Evolutionary conservation across 64 coral and sea anemone species (phyloP).

Genomic region (Stichodactyla mertensii): DNA sequence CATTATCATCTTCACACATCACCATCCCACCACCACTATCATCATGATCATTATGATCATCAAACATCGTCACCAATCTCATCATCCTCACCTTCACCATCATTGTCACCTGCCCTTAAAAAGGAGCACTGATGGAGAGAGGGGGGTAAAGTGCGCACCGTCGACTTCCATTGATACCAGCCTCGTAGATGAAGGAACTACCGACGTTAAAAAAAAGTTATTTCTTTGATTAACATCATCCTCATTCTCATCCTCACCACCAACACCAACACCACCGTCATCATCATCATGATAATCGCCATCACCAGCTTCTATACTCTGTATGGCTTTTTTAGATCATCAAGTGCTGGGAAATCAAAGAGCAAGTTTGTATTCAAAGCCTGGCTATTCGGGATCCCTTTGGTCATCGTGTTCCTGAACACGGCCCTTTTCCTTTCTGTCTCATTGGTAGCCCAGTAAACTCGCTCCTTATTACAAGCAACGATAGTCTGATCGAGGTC

Average conservation of each 20-base stretch:
- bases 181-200: too few relatives aligned
- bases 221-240: too few relatives aligned
- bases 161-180: too few relatives aligned
- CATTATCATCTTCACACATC: not conserved
- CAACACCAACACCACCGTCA: not conserved
- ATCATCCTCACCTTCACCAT: not conserved
- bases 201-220: too few relatives aligned
- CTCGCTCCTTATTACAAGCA: conserved; percentile 79
- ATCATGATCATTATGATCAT: not conserved
- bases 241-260: not conserved
- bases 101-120: not conserved
- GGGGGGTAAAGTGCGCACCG: not conserved
- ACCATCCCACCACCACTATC: not conserved
- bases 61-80: not conserved
- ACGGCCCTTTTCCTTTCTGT: conserved; percentile 88
- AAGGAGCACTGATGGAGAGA: too few relatives aligned
- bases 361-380: conserved; percentile 82
- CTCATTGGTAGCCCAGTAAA: conserved; percentile 59
- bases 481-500: conserved; percentile 81
- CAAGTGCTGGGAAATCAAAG: conserved; percentile 82
- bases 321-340: conserved; percentile 47
- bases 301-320: not conserved
- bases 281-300: not conserved
- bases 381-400: conserved; percentile 71
- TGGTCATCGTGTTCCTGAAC: conserved; percentile 78